Evolutionary conservation across 2,113 vertebrate genomes (phyloP).

Genomic region (Brachirus orientalis): DNA sequence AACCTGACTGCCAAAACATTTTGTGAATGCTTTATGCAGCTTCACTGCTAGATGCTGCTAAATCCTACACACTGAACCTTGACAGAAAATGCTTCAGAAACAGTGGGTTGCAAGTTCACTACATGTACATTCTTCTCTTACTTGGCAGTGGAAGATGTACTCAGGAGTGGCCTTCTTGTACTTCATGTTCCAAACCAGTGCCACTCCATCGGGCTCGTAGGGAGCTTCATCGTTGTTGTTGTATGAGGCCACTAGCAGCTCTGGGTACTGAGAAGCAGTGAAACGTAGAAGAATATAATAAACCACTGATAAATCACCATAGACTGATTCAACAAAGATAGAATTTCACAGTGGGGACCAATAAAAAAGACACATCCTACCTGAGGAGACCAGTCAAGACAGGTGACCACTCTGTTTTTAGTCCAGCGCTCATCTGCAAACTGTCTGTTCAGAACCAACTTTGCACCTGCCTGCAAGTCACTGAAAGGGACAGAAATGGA

Average conservation of each 20-base stretch:
- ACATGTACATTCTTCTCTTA: constrained; percentile 46
- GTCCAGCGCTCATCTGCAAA: constrained; percentile 98
- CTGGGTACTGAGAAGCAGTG: constrained; percentile 86
- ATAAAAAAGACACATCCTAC: constrained; percentile 73
- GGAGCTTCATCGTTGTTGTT: constrained; percentile 97
- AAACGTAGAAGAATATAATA: background rate
- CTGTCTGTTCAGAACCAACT: constrained; percentile 92
- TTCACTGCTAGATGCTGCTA: background rate
- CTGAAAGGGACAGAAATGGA: constrained; percentile 60
- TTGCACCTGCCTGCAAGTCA: constrained; percentile 95
- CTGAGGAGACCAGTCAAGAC: constrained; percentile 98
- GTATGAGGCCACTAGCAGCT: constrained; percentile 95
- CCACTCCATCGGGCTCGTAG: constrained; percentile 96
- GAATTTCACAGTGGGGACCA: background rate
- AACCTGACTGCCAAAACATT: too few species aligned
- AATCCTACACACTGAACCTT: too few species aligned
- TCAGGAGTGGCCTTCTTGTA: constrained; percentile 97
- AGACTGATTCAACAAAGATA: background rate
- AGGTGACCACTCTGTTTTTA: constrained; percentile 97
- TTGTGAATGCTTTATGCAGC: too few species aligned
- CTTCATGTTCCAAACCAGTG: constrained; percentile 98
- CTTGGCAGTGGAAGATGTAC: constrained; percentile 99
- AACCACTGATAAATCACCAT: background rate
- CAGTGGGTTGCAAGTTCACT: background rate
- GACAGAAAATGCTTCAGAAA: background rate